phyloP scores from a whole-genome alignment of 2,797 vertebrate genomes.

The Furcifer pardalis region DNA sequence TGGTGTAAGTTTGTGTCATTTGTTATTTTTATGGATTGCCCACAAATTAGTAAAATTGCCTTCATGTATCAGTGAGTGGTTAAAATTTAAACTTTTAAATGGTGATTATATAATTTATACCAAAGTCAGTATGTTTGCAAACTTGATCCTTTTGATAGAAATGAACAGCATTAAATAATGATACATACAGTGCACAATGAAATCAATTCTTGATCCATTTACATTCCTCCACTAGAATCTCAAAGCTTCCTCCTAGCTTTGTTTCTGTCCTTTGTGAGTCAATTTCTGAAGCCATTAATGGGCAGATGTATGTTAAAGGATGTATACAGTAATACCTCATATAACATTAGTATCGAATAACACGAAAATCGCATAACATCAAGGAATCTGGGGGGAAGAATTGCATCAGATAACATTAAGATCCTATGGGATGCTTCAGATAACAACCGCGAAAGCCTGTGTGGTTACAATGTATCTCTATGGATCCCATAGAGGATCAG shows the following conservation, averaged over 20 bases:
- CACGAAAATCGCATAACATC: too few species aligned
- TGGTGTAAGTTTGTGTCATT: background rate
- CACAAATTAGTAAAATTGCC: background rate
- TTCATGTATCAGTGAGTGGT: background rate
- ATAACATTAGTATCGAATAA: too few species aligned
- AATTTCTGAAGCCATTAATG: background rate
- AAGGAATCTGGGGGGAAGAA: too few species aligned
- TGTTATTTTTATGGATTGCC: background rate
- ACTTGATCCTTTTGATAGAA: too few species aligned
- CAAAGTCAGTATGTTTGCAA: background rate
- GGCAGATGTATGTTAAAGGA: background rate
- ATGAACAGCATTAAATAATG: background rate
- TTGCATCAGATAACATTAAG: too few species aligned
- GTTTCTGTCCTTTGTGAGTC: background rate
- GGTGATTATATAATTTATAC: background rate
- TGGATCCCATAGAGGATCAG: too few species aligned
- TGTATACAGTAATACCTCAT: too few species aligned
- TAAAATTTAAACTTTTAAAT: background rate
- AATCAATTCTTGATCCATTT: background rate
- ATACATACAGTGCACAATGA: background rate
- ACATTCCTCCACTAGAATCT: background rate
- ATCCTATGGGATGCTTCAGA: too few species aligned
- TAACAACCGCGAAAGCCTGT: too few species aligned
- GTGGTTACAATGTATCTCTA: too few species aligned
- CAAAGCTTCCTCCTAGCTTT: background rate